Conservation (phyloP, 1,140 invertebrate species). For the Cyrtorhinus lividipennis region DNA sequence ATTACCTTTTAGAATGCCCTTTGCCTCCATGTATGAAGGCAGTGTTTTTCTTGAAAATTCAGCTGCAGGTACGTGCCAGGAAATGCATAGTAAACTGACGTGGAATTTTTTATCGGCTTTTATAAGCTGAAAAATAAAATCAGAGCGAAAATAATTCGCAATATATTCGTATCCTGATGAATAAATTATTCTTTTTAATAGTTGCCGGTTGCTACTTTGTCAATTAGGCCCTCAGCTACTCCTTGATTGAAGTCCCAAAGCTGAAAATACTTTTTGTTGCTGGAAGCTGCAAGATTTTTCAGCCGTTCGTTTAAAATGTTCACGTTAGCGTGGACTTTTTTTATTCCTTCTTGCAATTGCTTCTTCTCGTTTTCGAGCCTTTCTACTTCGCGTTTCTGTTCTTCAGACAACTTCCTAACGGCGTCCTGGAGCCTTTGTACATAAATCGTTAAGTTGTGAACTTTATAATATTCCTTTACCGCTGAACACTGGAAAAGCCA, state of each 20-base stretch:
- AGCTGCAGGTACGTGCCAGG: background rate
- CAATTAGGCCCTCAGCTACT: conserved; percentile 1
- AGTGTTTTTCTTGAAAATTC: background rate
- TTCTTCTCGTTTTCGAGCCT: background rate
- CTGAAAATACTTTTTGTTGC: conserved; percentile 10
- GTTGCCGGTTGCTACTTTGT: no score
- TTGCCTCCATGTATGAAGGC: conserved; percentile 7
- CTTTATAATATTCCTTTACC: no score
- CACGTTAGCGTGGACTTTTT: conserved; percentile 1
- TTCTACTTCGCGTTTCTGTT: background rate
- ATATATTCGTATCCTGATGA: no score
- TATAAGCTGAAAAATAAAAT: background rate
- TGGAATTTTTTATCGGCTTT: conserved; percentile 8
- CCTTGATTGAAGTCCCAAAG: conserved; percentile 12
- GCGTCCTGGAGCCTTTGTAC: conserved; percentile 10
- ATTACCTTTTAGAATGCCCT: background rate
- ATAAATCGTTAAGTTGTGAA: no score
- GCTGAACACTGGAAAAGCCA: background rate
- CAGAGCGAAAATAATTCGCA: no score
- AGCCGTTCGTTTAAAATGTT: background rate
- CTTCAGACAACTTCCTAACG: background rate
- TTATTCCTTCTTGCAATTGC: background rate
- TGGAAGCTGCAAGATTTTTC: conserved; percentile 2
- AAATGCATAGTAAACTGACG: background rate
- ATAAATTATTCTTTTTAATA: no score